Evolutionary conservation across 2,113 vertebrate genomes (phyloP).

Genomic region (Myxocyprinus asiaticus): DNA sequence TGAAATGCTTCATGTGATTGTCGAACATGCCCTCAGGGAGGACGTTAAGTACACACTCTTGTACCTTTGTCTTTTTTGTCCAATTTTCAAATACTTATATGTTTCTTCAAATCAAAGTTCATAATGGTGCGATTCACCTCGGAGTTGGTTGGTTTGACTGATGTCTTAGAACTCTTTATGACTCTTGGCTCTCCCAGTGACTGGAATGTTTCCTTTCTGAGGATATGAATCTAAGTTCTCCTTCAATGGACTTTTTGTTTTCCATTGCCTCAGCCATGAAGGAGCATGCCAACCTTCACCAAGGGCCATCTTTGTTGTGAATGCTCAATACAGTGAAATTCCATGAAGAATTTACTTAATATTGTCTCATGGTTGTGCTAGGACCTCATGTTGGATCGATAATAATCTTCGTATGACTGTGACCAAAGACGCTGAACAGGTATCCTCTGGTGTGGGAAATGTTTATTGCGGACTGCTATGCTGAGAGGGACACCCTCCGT

Average conservation of each 20-base stretch:
- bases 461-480: conserved; percentile 32
- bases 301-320: background rate
- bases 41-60: no score
- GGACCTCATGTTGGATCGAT: background rate
- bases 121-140: no score
- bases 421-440: conserved; percentile 1
- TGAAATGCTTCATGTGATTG: no score
- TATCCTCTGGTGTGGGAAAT: conserved; percentile 25
- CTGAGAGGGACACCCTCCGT: background rate
- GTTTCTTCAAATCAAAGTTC: no score
- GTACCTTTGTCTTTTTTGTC: no score
- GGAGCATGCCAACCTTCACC: background rate
- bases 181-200: background rate
- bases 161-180: no score
- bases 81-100: no score
- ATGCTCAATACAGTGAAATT: conserved; percentile 17
- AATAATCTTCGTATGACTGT: background rate
- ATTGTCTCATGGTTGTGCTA: background rate
- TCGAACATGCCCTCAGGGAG: no score
- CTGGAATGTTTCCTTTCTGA: conserved; percentile 40
- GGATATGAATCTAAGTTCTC: conserved; percentile 49
- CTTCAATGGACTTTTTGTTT: conserved; percentile 53
- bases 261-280: background rate
- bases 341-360: background rate
- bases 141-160: no score